phyloP scores from a whole-genome alignment of 2,113 vertebrate genomes.

The Nothocercus nigrocapillus region DNA sequence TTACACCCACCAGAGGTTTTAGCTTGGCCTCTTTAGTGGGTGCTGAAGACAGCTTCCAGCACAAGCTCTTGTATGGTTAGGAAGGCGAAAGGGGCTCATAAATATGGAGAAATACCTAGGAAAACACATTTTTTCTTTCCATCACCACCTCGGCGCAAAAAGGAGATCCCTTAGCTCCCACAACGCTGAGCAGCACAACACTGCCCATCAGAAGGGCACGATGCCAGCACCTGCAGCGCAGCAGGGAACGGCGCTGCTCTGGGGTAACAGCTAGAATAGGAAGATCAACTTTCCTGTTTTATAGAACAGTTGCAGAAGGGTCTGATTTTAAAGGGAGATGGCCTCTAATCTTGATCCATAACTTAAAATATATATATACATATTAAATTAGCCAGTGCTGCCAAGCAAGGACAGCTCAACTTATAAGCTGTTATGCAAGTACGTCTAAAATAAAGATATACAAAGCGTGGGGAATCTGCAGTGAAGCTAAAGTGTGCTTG shows the following conservation, averaged over 20 bases:
- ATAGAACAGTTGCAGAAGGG: neutral
- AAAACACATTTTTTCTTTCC: neutral
- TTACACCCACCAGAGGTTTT: neutral
- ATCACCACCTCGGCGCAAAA: neutral
- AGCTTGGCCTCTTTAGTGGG: neutral
- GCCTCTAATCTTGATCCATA: neutral
- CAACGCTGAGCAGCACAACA: neutral
- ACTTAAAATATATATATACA: too few relatives aligned
- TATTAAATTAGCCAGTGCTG: accelerated
- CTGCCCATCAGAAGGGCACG: neutral
- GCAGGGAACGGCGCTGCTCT: neutral
- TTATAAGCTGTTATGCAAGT: neutral
- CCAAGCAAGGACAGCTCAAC: neutral
- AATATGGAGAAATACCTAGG: accelerated
- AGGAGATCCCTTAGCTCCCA: neutral
- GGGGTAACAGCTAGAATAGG: neutral
- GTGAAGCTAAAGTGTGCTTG: neutral
- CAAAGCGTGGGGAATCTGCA: neutral
- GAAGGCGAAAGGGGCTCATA: accelerated
- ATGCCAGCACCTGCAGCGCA: neutral
- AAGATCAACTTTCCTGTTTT: neutral
- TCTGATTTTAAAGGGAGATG: neutral
- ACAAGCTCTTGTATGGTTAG: neutral
- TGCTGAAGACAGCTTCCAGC: neutral
- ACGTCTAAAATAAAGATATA: neutral